phyloP scores from a whole-genome alignment of 2,888 invertebrate genomes.

The Sphaeridia pumilis region DNA sequence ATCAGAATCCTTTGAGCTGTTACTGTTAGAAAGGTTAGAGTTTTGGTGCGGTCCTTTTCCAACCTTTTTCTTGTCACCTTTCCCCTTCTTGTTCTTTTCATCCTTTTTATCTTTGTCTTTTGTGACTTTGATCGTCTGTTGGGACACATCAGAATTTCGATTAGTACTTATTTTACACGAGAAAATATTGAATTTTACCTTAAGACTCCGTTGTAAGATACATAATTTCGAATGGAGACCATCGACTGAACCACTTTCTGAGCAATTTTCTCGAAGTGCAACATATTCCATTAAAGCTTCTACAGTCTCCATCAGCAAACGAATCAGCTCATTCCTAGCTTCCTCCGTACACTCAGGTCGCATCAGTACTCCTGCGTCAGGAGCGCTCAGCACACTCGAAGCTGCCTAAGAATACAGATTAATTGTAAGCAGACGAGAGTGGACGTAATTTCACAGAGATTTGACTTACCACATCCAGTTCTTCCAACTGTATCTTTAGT shows the following conservation, averaged over 20 bases:
- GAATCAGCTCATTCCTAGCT: constrained; percentile 14
- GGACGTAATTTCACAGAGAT: background rate
- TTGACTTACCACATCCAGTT: constrained; percentile 13
- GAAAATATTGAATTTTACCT: background rate
- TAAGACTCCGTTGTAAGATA: background rate
- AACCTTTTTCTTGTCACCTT: too few relatives aligned
- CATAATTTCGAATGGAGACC: background rate
- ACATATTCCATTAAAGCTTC: constrained; percentile 28
- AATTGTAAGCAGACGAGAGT: too few relatives aligned
- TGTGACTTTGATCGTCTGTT: too few relatives aligned
- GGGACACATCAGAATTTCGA: background rate
- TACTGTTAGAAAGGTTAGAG: too few relatives aligned
- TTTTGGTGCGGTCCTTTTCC: too few relatives aligned
- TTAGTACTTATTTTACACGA: background rate
- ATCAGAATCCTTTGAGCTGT: too few relatives aligned
- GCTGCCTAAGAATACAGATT: constrained; percentile 6
- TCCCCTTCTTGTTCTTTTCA: too few relatives aligned
- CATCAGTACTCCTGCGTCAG: background rate
- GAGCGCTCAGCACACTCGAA: background rate
- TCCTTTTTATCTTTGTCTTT: too few relatives aligned
- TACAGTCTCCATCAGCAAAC: constrained; percentile 22
- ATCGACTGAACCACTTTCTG: too few relatives aligned
- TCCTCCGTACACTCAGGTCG: constrained; percentile 19
- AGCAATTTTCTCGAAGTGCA: constrained; percentile 4
- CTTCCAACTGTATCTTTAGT: background rate